These are phyloP conservation scores for Gouania willdenowi DNA, from an alignment of 2,797 vertebrate genomes.

Conservation along the genomic window DNA sequence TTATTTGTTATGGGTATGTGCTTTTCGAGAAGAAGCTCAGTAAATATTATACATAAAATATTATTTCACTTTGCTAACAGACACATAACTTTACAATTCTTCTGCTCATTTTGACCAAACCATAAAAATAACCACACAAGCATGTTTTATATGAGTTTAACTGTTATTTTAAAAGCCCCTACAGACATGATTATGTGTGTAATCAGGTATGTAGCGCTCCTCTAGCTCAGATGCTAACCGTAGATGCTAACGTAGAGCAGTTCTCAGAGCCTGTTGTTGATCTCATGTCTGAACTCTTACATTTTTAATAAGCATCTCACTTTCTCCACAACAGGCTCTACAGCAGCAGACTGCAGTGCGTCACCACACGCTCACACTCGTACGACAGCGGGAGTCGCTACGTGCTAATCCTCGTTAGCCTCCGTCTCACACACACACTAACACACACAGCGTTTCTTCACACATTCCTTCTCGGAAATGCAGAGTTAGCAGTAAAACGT, in stretches of 20 bases:
- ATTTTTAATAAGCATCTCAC: constrained; percentile 84
- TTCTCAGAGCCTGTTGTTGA: constrained; percentile 53
- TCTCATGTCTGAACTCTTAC: constrained; percentile 67
- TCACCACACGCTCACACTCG: constrained; percentile 49
- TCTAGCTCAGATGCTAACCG: too few species aligned
- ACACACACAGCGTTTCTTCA: constrained; percentile 12
- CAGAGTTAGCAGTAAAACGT: constrained; percentile 10
- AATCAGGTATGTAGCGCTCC: too few species aligned
- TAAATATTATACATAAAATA: too few species aligned
- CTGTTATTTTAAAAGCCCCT: too few species aligned
- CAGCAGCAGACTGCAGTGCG: constrained; percentile 67
- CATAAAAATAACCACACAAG: too few species aligned
- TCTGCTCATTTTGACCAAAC: too few species aligned
- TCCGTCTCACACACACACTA: background rate
- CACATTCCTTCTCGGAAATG: constrained; percentile 24
- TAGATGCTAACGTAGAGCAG: constrained; percentile 39
- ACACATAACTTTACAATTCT: too few species aligned
- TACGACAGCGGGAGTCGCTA: background rate
- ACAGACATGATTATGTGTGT: too few species aligned
- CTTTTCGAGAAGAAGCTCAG: too few species aligned
- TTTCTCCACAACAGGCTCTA: constrained; percentile 74
- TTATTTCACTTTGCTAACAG: too few species aligned
- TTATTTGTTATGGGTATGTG: too few species aligned
- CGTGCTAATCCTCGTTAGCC: constrained; percentile 6
- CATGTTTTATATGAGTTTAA: too few species aligned